Percentiles rank a stretch among this genome's conserved stretches.
phyloP scores from a whole-genome alignment of 2,888 invertebrate species.

The Euzophera pinguis region DNA sequence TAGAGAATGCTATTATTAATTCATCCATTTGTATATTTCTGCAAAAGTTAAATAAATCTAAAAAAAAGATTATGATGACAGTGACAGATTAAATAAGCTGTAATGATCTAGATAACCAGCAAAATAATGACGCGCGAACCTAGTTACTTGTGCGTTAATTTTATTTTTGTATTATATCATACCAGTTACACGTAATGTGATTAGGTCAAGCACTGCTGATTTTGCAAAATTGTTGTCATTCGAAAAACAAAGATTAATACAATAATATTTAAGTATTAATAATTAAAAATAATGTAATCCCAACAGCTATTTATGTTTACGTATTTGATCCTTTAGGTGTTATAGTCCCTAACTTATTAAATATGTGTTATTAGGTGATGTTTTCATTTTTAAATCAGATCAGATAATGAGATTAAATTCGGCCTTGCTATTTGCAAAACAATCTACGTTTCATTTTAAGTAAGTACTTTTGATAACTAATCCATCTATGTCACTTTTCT shows the following conservation, averaged over 20 bases:
- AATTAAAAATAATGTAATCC: no score
- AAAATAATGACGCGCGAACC: neutral
- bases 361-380: neutral
- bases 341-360: neutral
- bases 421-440: constrained; percentile 2
- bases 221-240: neutral
- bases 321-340: no score
- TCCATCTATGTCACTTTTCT: neutral
- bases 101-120: neutral
- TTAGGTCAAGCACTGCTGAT: constrained; percentile 1
- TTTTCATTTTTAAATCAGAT: neutral
- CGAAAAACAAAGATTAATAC: neutral
- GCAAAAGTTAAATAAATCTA: no score
- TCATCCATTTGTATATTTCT: no score
- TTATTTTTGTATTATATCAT: neutral
- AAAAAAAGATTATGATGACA: no score
- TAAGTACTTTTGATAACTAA: neutral
- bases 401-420: constrained; percentile 2
- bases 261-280: neutral
- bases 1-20: no score
- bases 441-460: neutral
- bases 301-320: no score
- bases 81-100: no score
- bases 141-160: neutral
- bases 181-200: neutral